Conservation (phyloP, 2,888 invertebrate genomes). For the Zygogramma bicolorata region DNA sequence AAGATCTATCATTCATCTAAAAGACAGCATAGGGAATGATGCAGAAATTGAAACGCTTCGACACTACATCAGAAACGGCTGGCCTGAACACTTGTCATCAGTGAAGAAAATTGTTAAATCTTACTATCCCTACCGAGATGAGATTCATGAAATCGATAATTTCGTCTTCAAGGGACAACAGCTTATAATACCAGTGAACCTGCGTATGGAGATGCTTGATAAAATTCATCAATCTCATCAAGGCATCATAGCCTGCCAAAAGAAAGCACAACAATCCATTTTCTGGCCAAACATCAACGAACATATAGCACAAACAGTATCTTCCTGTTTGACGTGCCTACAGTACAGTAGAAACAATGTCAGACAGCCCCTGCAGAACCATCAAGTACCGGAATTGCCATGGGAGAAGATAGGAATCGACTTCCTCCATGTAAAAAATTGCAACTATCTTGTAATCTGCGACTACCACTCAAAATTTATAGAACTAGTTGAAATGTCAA, state of each 20-base stretch:
- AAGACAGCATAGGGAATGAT: background rate
- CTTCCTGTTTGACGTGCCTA: background rate
- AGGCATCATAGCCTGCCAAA: background rate
- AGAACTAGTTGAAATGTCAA: background rate
- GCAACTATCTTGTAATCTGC: background rate
- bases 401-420: slow-evolving; percentile 8
- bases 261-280: background rate
- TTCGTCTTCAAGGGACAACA: background rate
- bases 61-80: background rate
- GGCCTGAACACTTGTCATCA: background rate
- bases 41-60: too few relatives aligned
- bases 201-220: background rate
- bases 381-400: background rate
- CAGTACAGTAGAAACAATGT: background rate
- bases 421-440: slow-evolving; percentile 1
- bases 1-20: background rate
- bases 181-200: background rate
- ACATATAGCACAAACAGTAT: slow-evolving; percentile 4
- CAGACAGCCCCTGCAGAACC: background rate
- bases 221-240: background rate
- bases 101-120: background rate
- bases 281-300: background rate
- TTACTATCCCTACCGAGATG: background rate
- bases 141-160: background rate
- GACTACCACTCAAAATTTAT: slow-evolving; percentile 3